Conservation (phyloP, 2,113 vertebrate species). For the Cynopterus brachyotis region DNA sequence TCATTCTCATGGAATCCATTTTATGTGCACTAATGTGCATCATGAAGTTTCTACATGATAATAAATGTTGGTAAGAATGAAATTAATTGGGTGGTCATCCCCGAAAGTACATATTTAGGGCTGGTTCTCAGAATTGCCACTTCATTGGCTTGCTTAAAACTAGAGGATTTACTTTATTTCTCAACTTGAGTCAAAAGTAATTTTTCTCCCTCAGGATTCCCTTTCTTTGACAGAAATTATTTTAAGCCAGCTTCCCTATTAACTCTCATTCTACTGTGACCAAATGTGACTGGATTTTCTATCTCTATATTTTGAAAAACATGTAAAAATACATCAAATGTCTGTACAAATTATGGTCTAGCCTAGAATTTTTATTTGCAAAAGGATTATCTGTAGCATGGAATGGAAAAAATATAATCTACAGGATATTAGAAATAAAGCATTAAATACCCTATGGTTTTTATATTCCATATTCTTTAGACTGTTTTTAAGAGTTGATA, state of each 20-base stretch:
- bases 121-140: constrained; percentile 57
- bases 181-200: constrained; percentile 61
- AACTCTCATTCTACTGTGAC: constrained; percentile 53
- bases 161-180: constrained; percentile 60
- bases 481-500: neutral
- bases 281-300: constrained; percentile 43
- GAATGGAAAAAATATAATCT: neutral
- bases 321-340: constrained; percentile 23
- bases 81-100: constrained; percentile 71
- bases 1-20: constrained; percentile 36
- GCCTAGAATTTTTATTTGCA: constrained; percentile 36
- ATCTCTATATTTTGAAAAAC: constrained; percentile 38
- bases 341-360: constrained; percentile 31
- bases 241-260: constrained; percentile 53
- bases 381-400: constrained; percentile 24
- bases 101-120: constrained; percentile 66
- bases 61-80: constrained; percentile 64
- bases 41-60: neutral
- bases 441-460: constrained; percentile 12
- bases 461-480: neutral
- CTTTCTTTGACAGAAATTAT: constrained; percentile 60
- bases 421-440: constrained; percentile 36
- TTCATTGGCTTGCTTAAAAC: constrained; percentile 70
- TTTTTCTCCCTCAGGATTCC: constrained; percentile 61
- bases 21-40: constrained; percentile 60